Percentiles rank a stretch among this genome's conserved stretches.
phyloP scores from a whole-genome alignment of 1,140 invertebrate genomes.

The Arctopsyche grandis region DNA sequence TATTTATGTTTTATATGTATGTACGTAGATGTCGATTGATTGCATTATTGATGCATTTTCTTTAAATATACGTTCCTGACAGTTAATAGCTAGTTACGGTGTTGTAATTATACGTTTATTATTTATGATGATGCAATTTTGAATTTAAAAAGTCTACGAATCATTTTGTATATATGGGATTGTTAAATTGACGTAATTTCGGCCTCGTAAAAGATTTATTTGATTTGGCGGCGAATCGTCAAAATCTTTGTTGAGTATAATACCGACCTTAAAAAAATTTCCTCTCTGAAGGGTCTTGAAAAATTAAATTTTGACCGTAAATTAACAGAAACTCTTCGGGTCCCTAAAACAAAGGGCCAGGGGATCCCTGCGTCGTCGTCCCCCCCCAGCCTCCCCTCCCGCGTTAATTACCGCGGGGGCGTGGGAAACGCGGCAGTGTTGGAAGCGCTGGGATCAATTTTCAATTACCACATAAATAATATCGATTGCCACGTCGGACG shows the following conservation, averaged over 20 bases:
- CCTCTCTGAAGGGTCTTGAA: conserved; percentile 18
- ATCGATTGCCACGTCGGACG: conserved; percentile 22
- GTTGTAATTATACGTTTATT: no score
- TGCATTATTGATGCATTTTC: no score
- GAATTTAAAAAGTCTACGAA: no score
- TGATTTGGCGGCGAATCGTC: background rate
- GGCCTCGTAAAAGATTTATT: background rate
- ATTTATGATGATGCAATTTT: no score
- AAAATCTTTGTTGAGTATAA: conserved; percentile 10
- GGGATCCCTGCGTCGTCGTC: background rate
- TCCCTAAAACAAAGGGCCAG: conserved; percentile 46
- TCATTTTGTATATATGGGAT: no score
- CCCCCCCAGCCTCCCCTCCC: conserved; percentile 27
- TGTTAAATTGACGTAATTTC: background rate
- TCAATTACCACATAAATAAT: conserved; percentile 49
- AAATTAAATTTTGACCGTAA: conserved; percentile 42
- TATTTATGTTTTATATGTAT: no score
- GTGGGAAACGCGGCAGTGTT: conserved; percentile 35
- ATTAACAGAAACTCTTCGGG: conserved; percentile 27
- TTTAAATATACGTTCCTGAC: no score
- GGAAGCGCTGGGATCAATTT: conserved; percentile 40
- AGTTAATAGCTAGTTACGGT: no score
- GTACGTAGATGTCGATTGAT: no score
- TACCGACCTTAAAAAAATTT: background rate
- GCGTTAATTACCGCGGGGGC: conserved; percentile 49